Conservation (phyloP, 64 coral and sea anemone species). For the Stichodactyla mertensii region DNA sequence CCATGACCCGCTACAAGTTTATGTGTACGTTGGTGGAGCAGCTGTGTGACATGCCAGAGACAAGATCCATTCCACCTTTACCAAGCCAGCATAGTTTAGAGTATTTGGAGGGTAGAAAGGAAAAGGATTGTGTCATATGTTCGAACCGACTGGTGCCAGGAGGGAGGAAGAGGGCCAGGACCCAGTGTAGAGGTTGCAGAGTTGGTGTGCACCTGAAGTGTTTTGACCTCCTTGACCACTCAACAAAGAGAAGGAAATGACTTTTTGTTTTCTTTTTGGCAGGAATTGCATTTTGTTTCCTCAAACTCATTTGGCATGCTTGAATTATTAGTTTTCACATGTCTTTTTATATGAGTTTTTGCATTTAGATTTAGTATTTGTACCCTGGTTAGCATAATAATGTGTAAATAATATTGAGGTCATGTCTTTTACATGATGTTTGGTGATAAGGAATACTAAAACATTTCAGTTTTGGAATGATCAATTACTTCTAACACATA, state of each 20-base stretch:
- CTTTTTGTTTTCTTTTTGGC: neutral
- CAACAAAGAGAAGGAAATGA: conserved; percentile 33
- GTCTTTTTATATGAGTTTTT: neutral
- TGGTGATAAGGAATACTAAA: too few species aligned
- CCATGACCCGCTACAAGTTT: too few species aligned
- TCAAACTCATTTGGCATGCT: too few species aligned
- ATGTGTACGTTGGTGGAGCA: too few species aligned
- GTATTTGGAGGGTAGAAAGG: too few species aligned
- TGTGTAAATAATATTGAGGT: neutral
- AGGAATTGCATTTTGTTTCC: too few species aligned
- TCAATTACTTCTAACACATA: too few species aligned
- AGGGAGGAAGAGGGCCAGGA: conserved; percentile 33
- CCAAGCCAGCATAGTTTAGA: too few species aligned
- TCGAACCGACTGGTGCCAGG: conserved; percentile 19
- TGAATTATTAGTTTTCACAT: neutral
- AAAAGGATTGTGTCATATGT: neutral
- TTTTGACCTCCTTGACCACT: conserved; percentile 38
- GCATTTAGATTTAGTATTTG: neutral
- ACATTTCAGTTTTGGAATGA: too few species aligned
- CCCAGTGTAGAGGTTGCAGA: conserved; percentile 31
- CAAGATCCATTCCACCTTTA: too few species aligned
- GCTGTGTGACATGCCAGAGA: too few species aligned
- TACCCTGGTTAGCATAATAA: neutral
- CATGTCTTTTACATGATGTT: neutral
- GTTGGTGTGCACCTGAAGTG: conserved; percentile 47